Evolutionary conservation across 2,888 invertebrate genomes (phyloP).

Genomic region (Eilema griseolum): DNA sequence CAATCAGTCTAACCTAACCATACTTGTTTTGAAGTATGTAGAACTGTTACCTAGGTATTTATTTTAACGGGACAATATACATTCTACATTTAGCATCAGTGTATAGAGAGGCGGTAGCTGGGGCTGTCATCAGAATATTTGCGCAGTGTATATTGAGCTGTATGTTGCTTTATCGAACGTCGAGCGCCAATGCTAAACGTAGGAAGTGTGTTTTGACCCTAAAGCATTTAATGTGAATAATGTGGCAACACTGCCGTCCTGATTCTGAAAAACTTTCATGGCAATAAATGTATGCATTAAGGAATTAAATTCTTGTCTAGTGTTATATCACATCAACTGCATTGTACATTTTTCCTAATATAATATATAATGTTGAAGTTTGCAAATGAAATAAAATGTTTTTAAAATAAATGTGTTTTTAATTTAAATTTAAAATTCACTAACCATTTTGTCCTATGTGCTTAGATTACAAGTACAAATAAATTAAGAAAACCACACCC

Average conservation of each 20-base stretch:
- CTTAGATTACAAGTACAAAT: not conserved
- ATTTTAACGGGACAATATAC: not conserved
- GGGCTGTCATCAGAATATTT: not conserved
- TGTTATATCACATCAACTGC: slow-evolving; percentile 16
- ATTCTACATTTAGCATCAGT: not conserved
- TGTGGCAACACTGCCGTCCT: slow-evolving; percentile 22
- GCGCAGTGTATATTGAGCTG: not conserved
- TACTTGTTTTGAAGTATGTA: not conserved
- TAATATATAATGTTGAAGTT: slow-evolving; percentile 40
- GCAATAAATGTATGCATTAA: slow-evolving; percentile 18
- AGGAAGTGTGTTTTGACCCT: not conserved
- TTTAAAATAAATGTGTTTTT: not conserved
- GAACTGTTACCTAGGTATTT: slow-evolving; percentile 10
- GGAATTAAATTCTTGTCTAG: slow-evolving; percentile 18
- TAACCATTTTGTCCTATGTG: not conserved
- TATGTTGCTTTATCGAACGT: not conserved
- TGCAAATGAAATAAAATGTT: slow-evolving; percentile 42
- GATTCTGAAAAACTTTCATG: slow-evolving; percentile 1
- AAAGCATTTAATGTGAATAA: slow-evolving; percentile 16
- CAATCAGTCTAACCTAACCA: not conserved
- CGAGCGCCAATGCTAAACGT: not conserved
- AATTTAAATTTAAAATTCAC: too few relatives aligned
- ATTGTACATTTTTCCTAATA: slow-evolving; percentile 26
- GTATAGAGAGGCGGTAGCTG: not conserved
- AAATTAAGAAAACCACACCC: not conserved